Conservation (phyloP, 2,888 invertebrate species). For the Drosophila hamatofila region DNA sequence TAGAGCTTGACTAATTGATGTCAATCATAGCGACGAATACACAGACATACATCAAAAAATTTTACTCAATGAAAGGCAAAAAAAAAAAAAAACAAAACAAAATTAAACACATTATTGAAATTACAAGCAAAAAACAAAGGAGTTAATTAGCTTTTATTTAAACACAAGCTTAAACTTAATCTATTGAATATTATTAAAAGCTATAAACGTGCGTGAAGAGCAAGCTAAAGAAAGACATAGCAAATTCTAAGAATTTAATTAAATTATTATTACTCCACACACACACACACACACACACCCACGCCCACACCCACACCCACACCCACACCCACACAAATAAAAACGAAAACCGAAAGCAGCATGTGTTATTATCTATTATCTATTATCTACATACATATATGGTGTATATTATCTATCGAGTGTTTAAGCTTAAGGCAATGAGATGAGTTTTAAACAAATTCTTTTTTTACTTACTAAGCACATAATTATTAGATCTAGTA, state of each 20-base stretch:
- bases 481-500: conserved; percentile 57
- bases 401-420: conserved; percentile 46
- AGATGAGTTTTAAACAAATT: conserved; percentile 73
- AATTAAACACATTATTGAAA: conserved; percentile 12
- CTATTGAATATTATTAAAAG: conserved; percentile 33
- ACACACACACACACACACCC: conserved; percentile 16
- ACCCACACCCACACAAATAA: conserved; percentile 13
- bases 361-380: conserved; percentile 72
- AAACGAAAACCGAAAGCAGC: conserved; percentile 66
- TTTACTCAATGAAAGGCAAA: conserved; percentile 42
- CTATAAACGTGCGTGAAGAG: conserved; percentile 59
- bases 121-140: conserved; percentile 15
- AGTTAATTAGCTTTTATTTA: conserved; percentile 59
- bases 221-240: conserved; percentile 82
- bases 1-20: conserved; percentile 45
- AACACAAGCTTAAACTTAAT: conserved; percentile 53
- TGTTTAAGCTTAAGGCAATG: conserved; percentile 61
- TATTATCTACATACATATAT: conserved; percentile 15
- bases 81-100: conserved; percentile 4
- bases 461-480: conserved; percentile 67
- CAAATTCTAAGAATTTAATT: conserved; percentile 78
- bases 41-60: conserved; percentile 24
- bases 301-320: conserved; percentile 6
- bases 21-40: conserved; percentile 34
- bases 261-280: conserved; percentile 55